These are phyloP conservation scores for Gymnarchus niloticus DNA, from an alignment of 2,113 vertebrate genomes.

Conservation along the genomic window DNA sequence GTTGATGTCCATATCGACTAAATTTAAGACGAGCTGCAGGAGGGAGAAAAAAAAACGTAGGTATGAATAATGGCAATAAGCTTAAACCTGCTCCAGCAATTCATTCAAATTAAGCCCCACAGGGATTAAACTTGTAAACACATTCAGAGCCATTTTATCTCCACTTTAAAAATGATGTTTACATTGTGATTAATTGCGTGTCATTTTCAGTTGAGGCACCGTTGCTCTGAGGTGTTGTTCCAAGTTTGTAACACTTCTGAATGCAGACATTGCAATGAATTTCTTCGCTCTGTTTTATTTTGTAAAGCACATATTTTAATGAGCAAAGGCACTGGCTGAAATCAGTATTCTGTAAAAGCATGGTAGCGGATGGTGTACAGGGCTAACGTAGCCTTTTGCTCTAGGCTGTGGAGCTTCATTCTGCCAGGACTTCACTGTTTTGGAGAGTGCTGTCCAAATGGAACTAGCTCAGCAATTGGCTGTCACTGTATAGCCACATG, in stretches of 20 bases:
- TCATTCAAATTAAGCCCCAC: conserved; percentile 44
- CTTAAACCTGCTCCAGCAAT: conserved; percentile 38
- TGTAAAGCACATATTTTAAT: neutral
- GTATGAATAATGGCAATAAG: conserved; percentile 46
- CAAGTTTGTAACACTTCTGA: neutral
- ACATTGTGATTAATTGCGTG: conserved; percentile 13
- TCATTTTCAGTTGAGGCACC: conserved; percentile 6
- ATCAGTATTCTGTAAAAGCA: neutral
- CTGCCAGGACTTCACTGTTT: neutral
- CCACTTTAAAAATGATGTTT: conserved; percentile 35
- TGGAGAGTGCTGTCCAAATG: neutral
- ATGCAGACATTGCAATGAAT: neutral
- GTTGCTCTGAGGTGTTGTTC: conserved; percentile 1
- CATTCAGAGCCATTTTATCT: conserved; percentile 43
- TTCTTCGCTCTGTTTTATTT: neutral
- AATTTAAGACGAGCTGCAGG: conserved; percentile 51
- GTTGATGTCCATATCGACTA: conserved; percentile 43
- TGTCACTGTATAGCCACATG: neutral
- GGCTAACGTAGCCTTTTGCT: neutral
- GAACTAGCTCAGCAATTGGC: neutral
- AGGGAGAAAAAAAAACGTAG: conserved; percentile 39
- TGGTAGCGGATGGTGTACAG: neutral
- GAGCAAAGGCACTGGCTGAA: neutral
- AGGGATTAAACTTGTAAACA: conserved; percentile 44
- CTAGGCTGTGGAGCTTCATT: neutral